A percentile compares a stretch with the other conserved stretches of the same genome.
phyloP scores from a whole-genome alignment of 2,797 vertebrate genomes.

The Chelon labrosus region DNA sequence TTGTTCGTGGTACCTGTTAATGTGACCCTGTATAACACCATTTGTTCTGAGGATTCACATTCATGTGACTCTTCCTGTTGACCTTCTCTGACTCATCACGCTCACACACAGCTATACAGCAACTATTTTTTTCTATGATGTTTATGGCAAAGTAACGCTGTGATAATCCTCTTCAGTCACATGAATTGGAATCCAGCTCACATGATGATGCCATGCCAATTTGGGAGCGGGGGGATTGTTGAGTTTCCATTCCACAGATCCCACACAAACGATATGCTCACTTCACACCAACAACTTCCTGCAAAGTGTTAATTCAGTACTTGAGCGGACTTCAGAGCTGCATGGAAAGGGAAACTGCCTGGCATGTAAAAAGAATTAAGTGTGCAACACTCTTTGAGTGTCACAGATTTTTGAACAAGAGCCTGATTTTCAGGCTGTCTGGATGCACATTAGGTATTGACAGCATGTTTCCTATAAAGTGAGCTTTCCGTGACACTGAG shows the following conservation, averaged over 20 bases:
- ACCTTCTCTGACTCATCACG: conserved; percentile 21
- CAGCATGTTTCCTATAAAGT: conserved; percentile 55
- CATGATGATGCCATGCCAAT: conserved; percentile 16
- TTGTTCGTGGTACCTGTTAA: background rate
- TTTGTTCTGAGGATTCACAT: conserved; percentile 8
- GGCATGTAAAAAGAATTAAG: conserved; percentile 43
- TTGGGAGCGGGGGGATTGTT: conserved; percentile 27
- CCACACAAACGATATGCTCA: conserved; percentile 6
- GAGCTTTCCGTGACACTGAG: conserved; percentile 50
- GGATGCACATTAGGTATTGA: conserved; percentile 32
- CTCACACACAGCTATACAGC: conserved; percentile 8
- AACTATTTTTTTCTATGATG: conserved; percentile 25
- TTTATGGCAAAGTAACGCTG: conserved; percentile 36
- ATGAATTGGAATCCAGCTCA: conserved; percentile 47
- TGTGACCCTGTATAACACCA: background rate
- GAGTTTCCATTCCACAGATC: conserved; percentile 51
- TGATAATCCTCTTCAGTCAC: conserved; percentile 56
- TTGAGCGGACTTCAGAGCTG: conserved; percentile 17
- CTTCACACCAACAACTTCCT: conserved; percentile 35
- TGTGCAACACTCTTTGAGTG: conserved; percentile 38
- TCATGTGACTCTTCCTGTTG: conserved; percentile 4
- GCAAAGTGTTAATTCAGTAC: conserved; percentile 37
- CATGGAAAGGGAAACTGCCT: conserved; percentile 26
- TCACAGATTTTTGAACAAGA: conserved; percentile 54
- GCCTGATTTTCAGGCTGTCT: conserved; percentile 51